These are phyloP conservation scores for Chondrilla cf. caribensis DNA, from an alignment of 37 sponge, comb jelly and placozoan species.

Conservation along the genomic window DNA sequence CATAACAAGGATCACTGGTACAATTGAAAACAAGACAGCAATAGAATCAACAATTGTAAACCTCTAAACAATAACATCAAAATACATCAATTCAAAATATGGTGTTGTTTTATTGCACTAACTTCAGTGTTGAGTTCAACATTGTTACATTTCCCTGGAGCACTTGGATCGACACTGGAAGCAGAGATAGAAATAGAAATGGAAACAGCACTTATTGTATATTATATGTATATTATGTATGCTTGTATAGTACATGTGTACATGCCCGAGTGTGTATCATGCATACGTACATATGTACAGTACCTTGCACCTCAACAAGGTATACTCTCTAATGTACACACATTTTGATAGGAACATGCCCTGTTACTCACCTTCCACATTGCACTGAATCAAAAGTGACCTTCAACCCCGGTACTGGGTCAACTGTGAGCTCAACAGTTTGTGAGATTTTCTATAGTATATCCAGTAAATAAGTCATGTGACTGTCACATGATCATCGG, in stretches of 20 bases:
- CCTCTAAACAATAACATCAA: too few relatives aligned
- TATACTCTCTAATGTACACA: not conserved
- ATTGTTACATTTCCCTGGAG: too few relatives aligned
- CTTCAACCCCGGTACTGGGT: not conserved
- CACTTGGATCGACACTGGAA: too few relatives aligned
- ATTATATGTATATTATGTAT: too few relatives aligned
- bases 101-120: too few relatives aligned
- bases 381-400: not conserved
- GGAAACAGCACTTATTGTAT: not conserved
- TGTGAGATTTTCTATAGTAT: conserved; percentile 9
- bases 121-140: too few relatives aligned
- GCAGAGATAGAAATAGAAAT: too few relatives aligned
- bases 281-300: not conserved
- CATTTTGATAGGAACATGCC: not conserved
- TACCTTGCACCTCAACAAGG: not conserved
- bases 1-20: too few relatives aligned
- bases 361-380: not conserved
- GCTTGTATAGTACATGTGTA: too few relatives aligned
- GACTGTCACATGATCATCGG: conserved; percentile 4
- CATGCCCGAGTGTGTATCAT: not conserved
- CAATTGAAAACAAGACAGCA: too few relatives aligned
- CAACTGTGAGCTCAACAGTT: not conserved
- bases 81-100: too few relatives aligned
- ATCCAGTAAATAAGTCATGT: not conserved
- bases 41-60: too few relatives aligned